Conservation (phyloP, 2,888 invertebrate species). For the Netelia inedita region DNA sequence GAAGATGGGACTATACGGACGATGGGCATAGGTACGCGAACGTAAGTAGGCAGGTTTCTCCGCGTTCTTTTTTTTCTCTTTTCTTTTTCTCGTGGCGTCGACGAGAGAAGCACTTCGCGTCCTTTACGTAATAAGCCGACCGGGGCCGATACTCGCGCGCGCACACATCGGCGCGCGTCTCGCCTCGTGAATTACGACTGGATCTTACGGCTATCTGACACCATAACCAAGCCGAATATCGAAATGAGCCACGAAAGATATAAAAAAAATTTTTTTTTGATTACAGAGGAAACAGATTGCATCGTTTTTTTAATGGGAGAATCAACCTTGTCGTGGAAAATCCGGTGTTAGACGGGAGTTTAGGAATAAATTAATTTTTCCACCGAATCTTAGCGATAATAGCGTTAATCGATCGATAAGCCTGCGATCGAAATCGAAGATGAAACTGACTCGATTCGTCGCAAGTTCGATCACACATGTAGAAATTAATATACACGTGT, state of each 20-base stretch:
- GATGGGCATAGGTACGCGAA: constrained; percentile 37
- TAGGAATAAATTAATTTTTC: constrained; percentile 3
- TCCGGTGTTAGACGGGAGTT: constrained; percentile 9
- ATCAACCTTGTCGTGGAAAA: background rate
- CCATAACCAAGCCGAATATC: background rate
- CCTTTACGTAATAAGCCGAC: constrained; percentile 71
- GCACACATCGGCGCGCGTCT: constrained; percentile 34
- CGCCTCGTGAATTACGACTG: constrained; percentile 50
- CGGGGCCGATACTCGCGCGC: constrained; percentile 60
- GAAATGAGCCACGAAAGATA: background rate
- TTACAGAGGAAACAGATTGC: constrained; percentile 7
- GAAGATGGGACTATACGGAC: constrained; percentile 42
- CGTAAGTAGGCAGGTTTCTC: constrained; percentile 66
- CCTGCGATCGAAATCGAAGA: background rate
- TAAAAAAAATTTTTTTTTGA: constrained; percentile 10
- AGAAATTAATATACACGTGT: constrained; percentile 24
- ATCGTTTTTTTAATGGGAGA: background rate
- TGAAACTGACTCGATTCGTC: background rate
- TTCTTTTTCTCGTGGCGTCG: constrained; percentile 44
- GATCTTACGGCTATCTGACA: constrained; percentile 49
- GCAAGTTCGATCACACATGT: background rate
- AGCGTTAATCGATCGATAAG: background rate
- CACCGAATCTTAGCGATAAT: background rate
- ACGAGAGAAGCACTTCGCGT: constrained; percentile 64
- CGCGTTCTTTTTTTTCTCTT: constrained; percentile 37